Base-by-base conservation (phyloP, 2,888 invertebrate genomes). In the Druceiella hillmani region DNA sequence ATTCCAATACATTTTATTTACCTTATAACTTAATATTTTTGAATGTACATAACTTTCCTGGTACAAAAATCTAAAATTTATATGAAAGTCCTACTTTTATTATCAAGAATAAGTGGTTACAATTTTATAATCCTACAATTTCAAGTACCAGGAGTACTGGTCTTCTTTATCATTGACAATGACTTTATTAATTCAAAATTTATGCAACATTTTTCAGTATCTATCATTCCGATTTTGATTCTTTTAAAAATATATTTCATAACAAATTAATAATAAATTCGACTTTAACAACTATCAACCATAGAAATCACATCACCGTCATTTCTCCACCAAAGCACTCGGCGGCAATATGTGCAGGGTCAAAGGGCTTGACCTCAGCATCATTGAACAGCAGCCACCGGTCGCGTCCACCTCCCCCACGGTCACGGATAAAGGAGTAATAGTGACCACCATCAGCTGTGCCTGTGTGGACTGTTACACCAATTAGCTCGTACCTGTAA, bases 291-390 rank as follows among this genome's bases (percentile, higher is more conserved):
- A 25, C 36, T 24, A n/a, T 25, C 51, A 48, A 45, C 27, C 13
- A n/a, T n/a, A 29, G 28, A 5, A 17, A 51, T 12, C 17, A 27
- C 51, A 67, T 65, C 60, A 88, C 87, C 36, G 92, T 94, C 90
- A 94, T 93, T 74, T 95, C 95, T 3, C 95, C 95, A 3, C 95
- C 95, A 62, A 95, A 95, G 64, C 95, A 95, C 64, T 95, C 95
- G 1, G 90, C 83, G 1, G 93, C 93, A 40, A 95, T 84, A 65
- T 92, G 93, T 52, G 87, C 88, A 0, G 93, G 90, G 73, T 95
- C 95, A 61, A 95, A 95, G 0, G 88, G 87, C 62, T 94, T 94
- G 1, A 92, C 91, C 63, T 92, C 91, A 0, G 91, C 91, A 61
- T 92, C 92, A 58, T 92, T 92, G 62, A 92, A 92, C 24, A 91